Evolutionary conservation across 2,888 invertebrate species (phyloP).

Genomic region (Cheiracanthium punctorium): DNA sequence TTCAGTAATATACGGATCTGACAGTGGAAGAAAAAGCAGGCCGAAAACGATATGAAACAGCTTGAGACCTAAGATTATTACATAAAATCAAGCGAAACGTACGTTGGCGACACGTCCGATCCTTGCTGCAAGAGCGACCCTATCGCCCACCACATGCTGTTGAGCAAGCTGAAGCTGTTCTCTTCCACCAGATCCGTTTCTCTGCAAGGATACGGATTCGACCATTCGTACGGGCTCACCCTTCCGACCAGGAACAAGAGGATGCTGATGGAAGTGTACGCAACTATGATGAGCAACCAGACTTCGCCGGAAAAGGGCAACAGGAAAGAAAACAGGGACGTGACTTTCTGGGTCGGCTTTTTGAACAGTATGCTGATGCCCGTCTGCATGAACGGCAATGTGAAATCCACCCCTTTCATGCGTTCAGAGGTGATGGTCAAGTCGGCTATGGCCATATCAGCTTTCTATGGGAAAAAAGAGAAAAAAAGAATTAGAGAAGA

Average conservation of each 20-base stretch:
- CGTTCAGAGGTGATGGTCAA: constrained; percentile 79
- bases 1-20: no score
- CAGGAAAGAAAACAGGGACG: constrained; percentile 92
- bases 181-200: constrained; percentile 84
- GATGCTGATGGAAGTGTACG: constrained; percentile 87
- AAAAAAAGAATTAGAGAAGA: not conserved
- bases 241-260: constrained; percentile 80
- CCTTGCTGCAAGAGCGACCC: constrained; percentile 97
- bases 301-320: constrained; percentile 92
- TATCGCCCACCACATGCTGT: constrained; percentile 98
- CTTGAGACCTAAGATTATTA: no score
- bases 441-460: constrained; percentile 79
- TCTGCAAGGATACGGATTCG: constrained; percentile 83
- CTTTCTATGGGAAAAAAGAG: constrained; percentile 74
- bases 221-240: constrained; percentile 78
- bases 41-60: no score
- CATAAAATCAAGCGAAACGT: constrained; percentile 78
- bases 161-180: constrained; percentile 93
- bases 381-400: constrained; percentile 77
- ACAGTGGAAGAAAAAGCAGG: no score
- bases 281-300: constrained; percentile 88
- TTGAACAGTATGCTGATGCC: constrained; percentile 93
- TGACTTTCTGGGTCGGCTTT: constrained; percentile 89
- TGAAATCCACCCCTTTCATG: constrained; percentile 79
- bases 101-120: constrained; percentile 96